phyloP scores from a whole-genome alignment of 2,797 vertebrate species.

The Anguilla obscura region DNA sequence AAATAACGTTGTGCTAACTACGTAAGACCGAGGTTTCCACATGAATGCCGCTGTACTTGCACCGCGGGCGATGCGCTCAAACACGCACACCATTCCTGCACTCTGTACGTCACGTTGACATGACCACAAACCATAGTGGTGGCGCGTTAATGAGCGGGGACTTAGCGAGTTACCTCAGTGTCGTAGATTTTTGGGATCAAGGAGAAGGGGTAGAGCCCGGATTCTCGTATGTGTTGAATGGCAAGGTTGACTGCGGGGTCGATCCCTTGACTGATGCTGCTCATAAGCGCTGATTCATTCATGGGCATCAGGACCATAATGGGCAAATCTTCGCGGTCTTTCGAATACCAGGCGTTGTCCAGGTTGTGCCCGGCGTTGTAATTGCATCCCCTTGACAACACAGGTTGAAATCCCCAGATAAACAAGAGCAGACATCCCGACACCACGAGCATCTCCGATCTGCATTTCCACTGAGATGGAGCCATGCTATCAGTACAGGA shows the following conservation, averaged over 20 bases:
- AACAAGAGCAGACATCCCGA: conserved; percentile 74
- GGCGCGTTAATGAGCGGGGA: conserved; percentile 11
- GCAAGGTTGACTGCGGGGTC: conserved; percentile 79
- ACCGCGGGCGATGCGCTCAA: conserved; percentile 25
- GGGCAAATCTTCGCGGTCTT: conserved; percentile 74
- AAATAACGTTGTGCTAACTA: conserved; percentile 41
- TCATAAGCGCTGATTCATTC: conserved; percentile 81
- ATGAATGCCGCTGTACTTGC: conserved; percentile 52
- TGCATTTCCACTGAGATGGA: conserved; percentile 75
- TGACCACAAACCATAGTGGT: conserved; percentile 25
- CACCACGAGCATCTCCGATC: conserved; percentile 70
- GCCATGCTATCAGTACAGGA: conserved; percentile 71
- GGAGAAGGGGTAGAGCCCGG: conserved; percentile 76
- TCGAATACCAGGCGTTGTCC: conserved; percentile 77
- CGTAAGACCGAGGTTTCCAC: conserved; percentile 49
- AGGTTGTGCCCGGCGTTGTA: conserved; percentile 75
- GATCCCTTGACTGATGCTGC: conserved; percentile 81
- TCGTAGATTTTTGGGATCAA: conserved; percentile 83
- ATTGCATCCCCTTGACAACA: conserved; percentile 75
- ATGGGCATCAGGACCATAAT: conserved; percentile 85
- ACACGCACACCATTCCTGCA: conserved; percentile 38
- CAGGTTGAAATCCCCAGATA: conserved; percentile 62
- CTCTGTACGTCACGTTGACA: conserved; percentile 23
- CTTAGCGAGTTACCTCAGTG: conserved; percentile 71
- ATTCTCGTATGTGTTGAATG: conserved; percentile 78